Percentiles rank a stretch among this genome's conserved stretches.
Evolutionary conservation across 2,888 invertebrate genomes (phyloP).

Genomic region (Sericinus montela): DNA sequence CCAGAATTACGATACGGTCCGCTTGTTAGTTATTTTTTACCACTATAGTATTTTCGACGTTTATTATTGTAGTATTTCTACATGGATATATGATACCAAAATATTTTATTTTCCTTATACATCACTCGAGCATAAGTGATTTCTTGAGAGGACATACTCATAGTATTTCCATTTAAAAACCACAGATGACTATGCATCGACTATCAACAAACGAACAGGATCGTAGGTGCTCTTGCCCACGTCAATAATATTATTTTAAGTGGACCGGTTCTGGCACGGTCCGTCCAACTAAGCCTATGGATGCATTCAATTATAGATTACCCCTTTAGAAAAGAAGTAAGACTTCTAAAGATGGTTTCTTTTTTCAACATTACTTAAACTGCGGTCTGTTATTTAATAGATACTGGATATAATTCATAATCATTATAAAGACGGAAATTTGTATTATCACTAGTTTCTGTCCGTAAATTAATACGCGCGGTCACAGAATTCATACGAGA

Average conservation of each 20-base stretch:
- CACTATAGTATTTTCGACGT: background rate
- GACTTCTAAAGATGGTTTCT: slow-evolving; percentile 4
- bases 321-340: slow-evolving; percentile 15
- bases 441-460: too few relatives aligned
- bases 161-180: slow-evolving; percentile 37
- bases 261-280: slow-evolving; percentile 60
- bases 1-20: too few relatives aligned
- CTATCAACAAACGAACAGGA: slow-evolving; percentile 22
- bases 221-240: slow-evolving; percentile 36
- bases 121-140: background rate
- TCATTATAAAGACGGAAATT: too few relatives aligned
- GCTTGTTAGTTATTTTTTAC: too few relatives aligned
- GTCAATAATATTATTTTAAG: slow-evolving; percentile 66
- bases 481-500: too few relatives aligned
- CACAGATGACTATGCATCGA: slow-evolving; percentile 23
- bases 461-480: too few relatives aligned
- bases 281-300: slow-evolving; percentile 43
- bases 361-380: background rate
- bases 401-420: too few relatives aligned
- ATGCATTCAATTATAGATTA: slow-evolving; percentile 43
- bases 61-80: background rate
- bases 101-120: background rate
- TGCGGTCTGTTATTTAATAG: too few relatives aligned
- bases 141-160: slow-evolving; percentile 20
- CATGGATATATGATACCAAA: background rate